Evolutionary conservation across 53 echinoderm and acorn worm species (phyloP).

Genomic region (Echinarachnius parma): DNA sequence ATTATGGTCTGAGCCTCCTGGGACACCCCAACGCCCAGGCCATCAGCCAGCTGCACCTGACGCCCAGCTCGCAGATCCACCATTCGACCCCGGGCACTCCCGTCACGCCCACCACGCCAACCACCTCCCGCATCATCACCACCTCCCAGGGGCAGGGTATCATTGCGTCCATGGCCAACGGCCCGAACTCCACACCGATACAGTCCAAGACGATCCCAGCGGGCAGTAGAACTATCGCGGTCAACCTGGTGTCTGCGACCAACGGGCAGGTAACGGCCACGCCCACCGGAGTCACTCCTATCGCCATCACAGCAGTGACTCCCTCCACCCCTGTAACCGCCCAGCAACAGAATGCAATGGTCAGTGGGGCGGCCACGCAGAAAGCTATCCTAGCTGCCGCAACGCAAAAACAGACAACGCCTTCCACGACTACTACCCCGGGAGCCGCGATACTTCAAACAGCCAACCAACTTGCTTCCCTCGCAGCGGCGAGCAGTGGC

Average conservation of each 20-base stretch:
- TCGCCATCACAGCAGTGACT: slow-evolving; percentile 61
- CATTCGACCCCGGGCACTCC: slow-evolving; percentile 16
- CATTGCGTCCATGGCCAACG: slow-evolving; percentile 35
- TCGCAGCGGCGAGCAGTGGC: slow-evolving; percentile 6
- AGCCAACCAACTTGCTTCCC: slow-evolving; percentile 15
- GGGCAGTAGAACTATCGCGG: slow-evolving; percentile 48
- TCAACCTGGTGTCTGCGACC: slow-evolving; percentile 62
- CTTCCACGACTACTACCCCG: slow-evolving; percentile 7
- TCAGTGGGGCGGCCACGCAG: slow-evolving; percentile 9
- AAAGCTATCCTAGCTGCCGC: slow-evolving; percentile 5
- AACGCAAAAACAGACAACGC: slow-evolving; percentile 16
- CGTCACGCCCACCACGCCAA: slow-evolving; percentile 35
- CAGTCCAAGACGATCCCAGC: slow-evolving; percentile 38
- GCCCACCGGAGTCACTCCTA: slow-evolving; percentile 56
- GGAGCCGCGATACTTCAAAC: slow-evolving; percentile 19
- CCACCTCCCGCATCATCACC: slow-evolving; percentile 30
- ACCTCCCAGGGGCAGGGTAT: slow-evolving; percentile 1
- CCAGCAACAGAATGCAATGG: neutral
- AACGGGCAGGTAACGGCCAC: slow-evolving; percentile 44
- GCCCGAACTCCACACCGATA: slow-evolving; percentile 30
- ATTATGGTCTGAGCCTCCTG: slow-evolving; percentile 51
- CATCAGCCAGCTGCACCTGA: slow-evolving; percentile 11
- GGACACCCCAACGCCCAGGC: slow-evolving; percentile 6
- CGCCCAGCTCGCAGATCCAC: slow-evolving; percentile 18
- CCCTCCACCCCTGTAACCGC: slow-evolving; percentile 13